A percentile compares a stretch with the other conserved stretches of the same genome.
Evolutionary conservation across 1,140 invertebrate genomes (phyloP).

Genomic region (Dendroctonus valens): DNA sequence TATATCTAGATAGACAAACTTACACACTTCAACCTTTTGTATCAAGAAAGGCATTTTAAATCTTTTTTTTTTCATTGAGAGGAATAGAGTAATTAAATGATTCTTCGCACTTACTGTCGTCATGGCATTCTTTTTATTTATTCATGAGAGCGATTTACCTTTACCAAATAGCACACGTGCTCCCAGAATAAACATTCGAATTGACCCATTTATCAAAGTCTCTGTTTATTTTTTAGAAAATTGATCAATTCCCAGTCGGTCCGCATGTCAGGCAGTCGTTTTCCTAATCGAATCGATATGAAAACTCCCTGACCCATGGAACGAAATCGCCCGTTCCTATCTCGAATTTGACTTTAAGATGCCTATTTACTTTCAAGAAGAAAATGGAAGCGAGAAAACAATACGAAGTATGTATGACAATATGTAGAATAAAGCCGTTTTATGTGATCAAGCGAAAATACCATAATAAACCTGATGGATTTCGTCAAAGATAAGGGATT

Average conservation of each 20-base stretch:
- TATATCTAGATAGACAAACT: too few species aligned
- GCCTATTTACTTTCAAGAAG: not conserved
- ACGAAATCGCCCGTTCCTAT: slow-evolving; percentile 9
- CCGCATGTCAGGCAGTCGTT: slow-evolving; percentile 17
- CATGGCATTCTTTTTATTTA: too few species aligned
- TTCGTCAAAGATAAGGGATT: not conserved
- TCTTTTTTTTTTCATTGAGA: too few species aligned
- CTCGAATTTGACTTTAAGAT: slow-evolving; percentile 14
- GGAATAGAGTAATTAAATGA: too few species aligned
- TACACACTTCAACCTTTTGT: too few species aligned
- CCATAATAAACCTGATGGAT: slow-evolving; percentile 2
- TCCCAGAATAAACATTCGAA: too few species aligned
- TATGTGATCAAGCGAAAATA: not conserved
- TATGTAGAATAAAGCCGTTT: not conserved
- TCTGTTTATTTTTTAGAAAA: slow-evolving; percentile 12
- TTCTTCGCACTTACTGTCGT: too few species aligned
- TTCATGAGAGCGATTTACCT: too few species aligned
- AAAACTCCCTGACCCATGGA: slow-evolving; percentile 17
- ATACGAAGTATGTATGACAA: too few species aligned
- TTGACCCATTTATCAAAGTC: not conserved
- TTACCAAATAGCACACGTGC: too few species aligned
- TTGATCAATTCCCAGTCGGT: slow-evolving; percentile 21
- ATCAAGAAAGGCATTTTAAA: too few species aligned
- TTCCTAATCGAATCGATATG: slow-evolving; percentile 29
- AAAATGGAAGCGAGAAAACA: not conserved